Base-by-base conservation (phyloP, 2,888 invertebrate genomes). In the Phalangium opilio region DNA sequence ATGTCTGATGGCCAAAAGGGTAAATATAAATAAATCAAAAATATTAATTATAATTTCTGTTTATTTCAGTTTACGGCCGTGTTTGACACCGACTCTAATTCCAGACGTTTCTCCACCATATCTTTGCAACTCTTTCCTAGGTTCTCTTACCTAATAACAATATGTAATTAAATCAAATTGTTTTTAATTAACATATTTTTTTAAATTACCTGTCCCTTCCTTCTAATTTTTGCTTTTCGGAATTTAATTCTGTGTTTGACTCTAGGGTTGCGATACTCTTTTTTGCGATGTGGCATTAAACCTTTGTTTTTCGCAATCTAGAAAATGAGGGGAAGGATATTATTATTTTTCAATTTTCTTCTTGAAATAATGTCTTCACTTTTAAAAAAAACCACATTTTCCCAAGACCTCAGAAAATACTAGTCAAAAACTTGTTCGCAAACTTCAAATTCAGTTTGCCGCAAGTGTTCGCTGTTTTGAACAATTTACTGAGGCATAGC, bases 291-390 rank as follows among this genome's bases (percentile, higher is more conserved):
- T 1, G 91, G 87, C 34, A 82, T 89, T 15, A 95, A 72, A 14
- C 95, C 95, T 67, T 89, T 93, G 63, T 96, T 96, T 67, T 95
- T 95, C 17, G 83, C 81, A 63, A 95, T 95, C 74, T 91, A 78
- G 15, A 38, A 14, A 15, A 15, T 7, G 17, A 36, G 36, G 11
- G 17, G 12, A 33, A n/a, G 35, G 12, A 34, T 4, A 7, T n/a
- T n/a, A n/a, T n/a, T n/a, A n/a, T n/a, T n/a, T n/a, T n/a, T n/a
- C n/a, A n/a, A n/a, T n/a, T n/a, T n/a, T n/a, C n/a, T n/a, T n/a
- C n/a, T n/a, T n/a, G n/a, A n/a, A n/a, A n/a, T n/a, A n/a, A n/a
- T n/a, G n/a, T n/a, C n/a, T n/a, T n/a, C n/a, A n/a, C n/a, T n/a
- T n/a, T n/a, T n/a, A n/a, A n/a, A n/a, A n/a, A n/a, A n/a, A n/a